A percentile compares a stretch with the other conserved stretches of the same genome.
Conservation (phyloP, 2,888 invertebrate genomes). For the Acrobasis repandana region DNA sequence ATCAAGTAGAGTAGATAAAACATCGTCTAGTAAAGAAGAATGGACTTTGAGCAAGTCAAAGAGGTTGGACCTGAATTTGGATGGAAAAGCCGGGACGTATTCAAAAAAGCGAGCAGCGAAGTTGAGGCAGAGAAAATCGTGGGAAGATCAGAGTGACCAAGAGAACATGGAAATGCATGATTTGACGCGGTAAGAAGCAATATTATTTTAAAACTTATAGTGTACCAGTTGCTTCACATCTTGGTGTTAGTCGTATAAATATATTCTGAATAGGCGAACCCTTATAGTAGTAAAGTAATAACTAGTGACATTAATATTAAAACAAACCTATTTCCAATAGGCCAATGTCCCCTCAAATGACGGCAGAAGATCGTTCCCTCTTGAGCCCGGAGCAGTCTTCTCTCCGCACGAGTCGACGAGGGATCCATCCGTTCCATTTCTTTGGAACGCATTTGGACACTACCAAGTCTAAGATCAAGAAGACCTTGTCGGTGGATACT, state of each 20-base stretch:
- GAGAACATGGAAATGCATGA: slow-evolving; percentile 87
- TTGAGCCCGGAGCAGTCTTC: slow-evolving; percentile 74
- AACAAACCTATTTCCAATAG: slow-evolving; percentile 40
- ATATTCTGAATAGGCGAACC: too few relatives aligned
- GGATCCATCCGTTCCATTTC: slow-evolving; percentile 69
- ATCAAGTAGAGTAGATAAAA: slow-evolving; percentile 65
- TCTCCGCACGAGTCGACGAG: slow-evolving; percentile 56
- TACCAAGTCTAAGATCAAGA: slow-evolving; percentile 75
- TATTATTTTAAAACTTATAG: not conserved
- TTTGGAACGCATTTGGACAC: slow-evolving; percentile 74
- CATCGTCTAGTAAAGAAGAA: slow-evolving; percentile 73
- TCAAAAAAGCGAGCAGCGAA: slow-evolving; percentile 75
- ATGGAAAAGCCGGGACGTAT: slow-evolving; percentile 78
- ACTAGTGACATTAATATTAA: not conserved
- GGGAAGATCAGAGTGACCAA: slow-evolving; percentile 88
- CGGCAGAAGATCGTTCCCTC: slow-evolving; percentile 73
- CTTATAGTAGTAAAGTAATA: not conserved
- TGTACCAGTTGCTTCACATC: too few relatives aligned
- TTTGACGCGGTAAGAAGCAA: slow-evolving; percentile 72
- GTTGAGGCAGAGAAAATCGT: slow-evolving; percentile 82
- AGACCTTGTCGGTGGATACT: slow-evolving; percentile 76
- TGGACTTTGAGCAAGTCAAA: slow-evolving; percentile 73
- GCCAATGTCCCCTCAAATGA: slow-evolving; percentile 74
- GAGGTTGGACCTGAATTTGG: slow-evolving; percentile 69
- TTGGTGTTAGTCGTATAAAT: too few relatives aligned